Conservation (phyloP, 2,888 invertebrate species). For the Antitype chi region DNA sequence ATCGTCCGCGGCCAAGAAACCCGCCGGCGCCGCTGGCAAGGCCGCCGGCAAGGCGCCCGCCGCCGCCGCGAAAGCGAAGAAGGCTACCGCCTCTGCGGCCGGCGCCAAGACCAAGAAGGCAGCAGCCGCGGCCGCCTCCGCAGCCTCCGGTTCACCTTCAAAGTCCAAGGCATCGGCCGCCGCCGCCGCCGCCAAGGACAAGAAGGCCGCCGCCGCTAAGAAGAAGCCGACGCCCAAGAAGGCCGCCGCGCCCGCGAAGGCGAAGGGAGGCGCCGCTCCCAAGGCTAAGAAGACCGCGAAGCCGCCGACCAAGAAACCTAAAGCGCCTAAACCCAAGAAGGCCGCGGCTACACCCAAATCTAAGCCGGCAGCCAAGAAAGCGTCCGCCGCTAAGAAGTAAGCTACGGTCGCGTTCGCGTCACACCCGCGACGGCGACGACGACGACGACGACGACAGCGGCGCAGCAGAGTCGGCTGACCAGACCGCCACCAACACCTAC, state of each 20-base stretch:
- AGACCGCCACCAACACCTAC: slow-evolving; percentile 74
- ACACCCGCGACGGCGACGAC: slow-evolving; percentile 17
- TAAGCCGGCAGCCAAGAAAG: slow-evolving; percentile 65
- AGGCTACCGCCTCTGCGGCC: slow-evolving; percentile 63
- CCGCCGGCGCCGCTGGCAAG: slow-evolving; percentile 23
- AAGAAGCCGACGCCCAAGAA: slow-evolving; percentile 70
- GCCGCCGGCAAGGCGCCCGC: slow-evolving; percentile 21
- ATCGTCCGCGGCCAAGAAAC: slow-evolving; percentile 71
- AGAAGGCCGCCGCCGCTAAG: slow-evolving; percentile 71
- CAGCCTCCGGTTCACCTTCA: slow-evolving; percentile 58
- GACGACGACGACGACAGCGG: neutral
- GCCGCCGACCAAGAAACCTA: slow-evolving; percentile 80
- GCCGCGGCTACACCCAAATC: slow-evolving; percentile 67
- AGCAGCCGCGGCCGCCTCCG: slow-evolving; percentile 56
- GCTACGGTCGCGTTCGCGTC: slow-evolving; percentile 16
- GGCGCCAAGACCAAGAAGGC: slow-evolving; percentile 41
- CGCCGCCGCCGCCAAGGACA: slow-evolving; percentile 61
- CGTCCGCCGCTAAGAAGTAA: slow-evolving; percentile 63
- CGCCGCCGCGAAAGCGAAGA: slow-evolving; percentile 30
- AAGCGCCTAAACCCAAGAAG: slow-evolving; percentile 80
- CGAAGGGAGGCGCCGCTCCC: slow-evolving; percentile 68
- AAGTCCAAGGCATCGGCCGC: slow-evolving; percentile 58
- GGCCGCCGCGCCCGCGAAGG: slow-evolving; percentile 63
- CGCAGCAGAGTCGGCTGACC: slow-evolving; percentile 64
- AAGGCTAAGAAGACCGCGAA: slow-evolving; percentile 71